Percentiles rank a stretch among this genome's conserved stretches.
Conservation (phyloP, 2,113 vertebrate genomes). For the Polyodon spathula region DNA sequence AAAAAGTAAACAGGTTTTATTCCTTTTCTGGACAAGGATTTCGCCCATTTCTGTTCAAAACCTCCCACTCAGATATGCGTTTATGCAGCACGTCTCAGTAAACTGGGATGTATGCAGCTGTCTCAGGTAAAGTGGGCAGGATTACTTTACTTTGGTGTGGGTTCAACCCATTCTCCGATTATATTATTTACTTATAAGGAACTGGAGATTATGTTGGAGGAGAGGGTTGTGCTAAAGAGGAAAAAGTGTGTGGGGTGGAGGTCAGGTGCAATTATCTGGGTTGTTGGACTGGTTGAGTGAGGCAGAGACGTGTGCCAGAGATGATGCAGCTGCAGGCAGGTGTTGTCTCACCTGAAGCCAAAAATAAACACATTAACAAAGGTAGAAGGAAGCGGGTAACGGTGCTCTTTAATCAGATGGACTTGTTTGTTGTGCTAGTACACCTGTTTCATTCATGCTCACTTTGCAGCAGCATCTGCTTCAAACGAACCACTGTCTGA, state of each 20-base stretch:
- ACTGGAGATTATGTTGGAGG: constrained; percentile 12
- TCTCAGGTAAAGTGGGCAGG: constrained; percentile 7
- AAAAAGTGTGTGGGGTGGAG: constrained; percentile 7
- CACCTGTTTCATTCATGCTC: constrained; percentile 9
- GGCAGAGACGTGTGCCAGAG: constrained; percentile 51
- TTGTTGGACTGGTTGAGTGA: no score
- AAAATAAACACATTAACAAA: no score
- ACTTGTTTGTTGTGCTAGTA: constrained; percentile 1
- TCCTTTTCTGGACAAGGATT: no score
- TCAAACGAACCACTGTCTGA: no score
- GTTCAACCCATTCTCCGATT: no score
- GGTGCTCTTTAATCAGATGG: constrained; percentile 36
- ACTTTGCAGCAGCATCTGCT: no score
- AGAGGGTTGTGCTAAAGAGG: not conserved
- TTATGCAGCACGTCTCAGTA: no score
- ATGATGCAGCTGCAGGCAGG: constrained; percentile 49
- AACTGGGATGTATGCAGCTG: constrained; percentile 25
- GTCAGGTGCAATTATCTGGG: constrained; percentile 18
- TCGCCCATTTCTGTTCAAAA: no score
- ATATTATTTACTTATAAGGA: no score
- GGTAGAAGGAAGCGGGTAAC: constrained; percentile 23
- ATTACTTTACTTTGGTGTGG: not conserved
- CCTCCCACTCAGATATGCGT: no score
- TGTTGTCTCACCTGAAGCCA: constrained; percentile 56
- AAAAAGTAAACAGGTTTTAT: no score